A percentile compares a stretch with the other conserved stretches of the same genome.
phyloP scores from a whole-genome alignment of 2,888 invertebrate species.

The Lumbricus terrestris region DNA sequence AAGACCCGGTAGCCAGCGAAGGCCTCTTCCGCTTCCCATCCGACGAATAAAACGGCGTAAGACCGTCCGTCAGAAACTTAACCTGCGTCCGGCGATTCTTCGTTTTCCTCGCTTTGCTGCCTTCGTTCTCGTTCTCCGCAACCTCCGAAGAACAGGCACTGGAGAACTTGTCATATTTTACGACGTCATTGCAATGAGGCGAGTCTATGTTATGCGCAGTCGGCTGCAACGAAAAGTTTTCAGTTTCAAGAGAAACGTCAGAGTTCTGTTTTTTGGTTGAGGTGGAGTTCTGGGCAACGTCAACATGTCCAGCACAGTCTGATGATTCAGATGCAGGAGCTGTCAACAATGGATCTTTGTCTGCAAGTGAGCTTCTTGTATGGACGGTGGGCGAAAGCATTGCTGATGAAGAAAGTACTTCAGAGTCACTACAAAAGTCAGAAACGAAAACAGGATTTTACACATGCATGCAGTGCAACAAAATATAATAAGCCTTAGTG shows the following conservation, averaged over 20 bases:
- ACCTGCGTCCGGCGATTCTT: conserved; percentile 6
- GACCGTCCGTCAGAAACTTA: background rate
- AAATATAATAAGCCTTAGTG: no score
- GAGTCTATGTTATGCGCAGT: background rate
- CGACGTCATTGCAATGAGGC: background rate
- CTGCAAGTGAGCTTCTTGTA: background rate
- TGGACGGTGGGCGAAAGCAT: background rate
- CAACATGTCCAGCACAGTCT: background rate
- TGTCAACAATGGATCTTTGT: background rate
- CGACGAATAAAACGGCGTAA: background rate
- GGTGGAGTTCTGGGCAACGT: background rate
- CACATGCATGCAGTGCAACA: background rate
- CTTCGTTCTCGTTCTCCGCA: background rate
- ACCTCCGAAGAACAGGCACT: background rate
- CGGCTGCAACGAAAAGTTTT: background rate
- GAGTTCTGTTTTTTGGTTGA: background rate
- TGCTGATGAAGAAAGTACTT: background rate
- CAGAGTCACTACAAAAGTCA: background rate
- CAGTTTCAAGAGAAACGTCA: background rate
- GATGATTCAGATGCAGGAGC: background rate
- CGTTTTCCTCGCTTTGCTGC: background rate
- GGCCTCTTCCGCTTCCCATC: background rate
- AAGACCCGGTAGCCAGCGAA: background rate
- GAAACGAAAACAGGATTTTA: background rate
- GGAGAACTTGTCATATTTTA: background rate